Base-by-base conservation (phyloP, 2,113 vertebrate genomes). In the Illadopsis cleaveri region DNA sequence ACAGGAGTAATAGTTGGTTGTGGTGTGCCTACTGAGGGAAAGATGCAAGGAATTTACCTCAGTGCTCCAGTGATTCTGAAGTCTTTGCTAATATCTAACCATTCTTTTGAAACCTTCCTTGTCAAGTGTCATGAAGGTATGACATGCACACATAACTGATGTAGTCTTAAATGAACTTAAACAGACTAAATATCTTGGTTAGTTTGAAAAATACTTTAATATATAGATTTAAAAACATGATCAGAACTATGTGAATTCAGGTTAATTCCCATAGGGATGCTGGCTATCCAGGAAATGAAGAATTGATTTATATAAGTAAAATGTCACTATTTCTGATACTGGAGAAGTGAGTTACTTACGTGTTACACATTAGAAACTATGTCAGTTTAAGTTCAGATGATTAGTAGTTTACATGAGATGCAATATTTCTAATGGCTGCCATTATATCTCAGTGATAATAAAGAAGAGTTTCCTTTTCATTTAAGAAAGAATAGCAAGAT, bases 371-470 rank as follows among this genome's bases (percentile, higher is more conserved):
- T 57, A 48, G 69, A 75, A 77, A 37, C 11, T 18, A 21, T 33
- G 9, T 11, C 56, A 83, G 6, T 80, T 91, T 78, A 47, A 66
- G 84, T 79, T 69, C 11, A 51, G 28, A 22, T 21, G 4, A 11
- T 64, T 91, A 72, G 18, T 25, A 44, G 57, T 87, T 96, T 93
- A 79, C 37, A n/a, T 75, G 50, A 87, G 40, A 14, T 66, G 12
- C 3, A 28, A 7, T 66, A 61, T 47, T 37, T 84, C 11, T 80
- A 50, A 11, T 10, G 69, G 12, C 31, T 85, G 18, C 25, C 20
- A 4, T 66, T 85, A 15, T 82, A 37, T 6, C 14, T 18, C 2
- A 10, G 15, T 25, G 12, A 54, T 16, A 54, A 50, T 40, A 70
- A 23, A 81, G 20, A 84, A 37, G 11, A 57, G n/a, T 54, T 90